Evolutionary conservation across 2,113 vertebrate species (phyloP).

Genomic region (Stegostoma tigrinum): DNA sequence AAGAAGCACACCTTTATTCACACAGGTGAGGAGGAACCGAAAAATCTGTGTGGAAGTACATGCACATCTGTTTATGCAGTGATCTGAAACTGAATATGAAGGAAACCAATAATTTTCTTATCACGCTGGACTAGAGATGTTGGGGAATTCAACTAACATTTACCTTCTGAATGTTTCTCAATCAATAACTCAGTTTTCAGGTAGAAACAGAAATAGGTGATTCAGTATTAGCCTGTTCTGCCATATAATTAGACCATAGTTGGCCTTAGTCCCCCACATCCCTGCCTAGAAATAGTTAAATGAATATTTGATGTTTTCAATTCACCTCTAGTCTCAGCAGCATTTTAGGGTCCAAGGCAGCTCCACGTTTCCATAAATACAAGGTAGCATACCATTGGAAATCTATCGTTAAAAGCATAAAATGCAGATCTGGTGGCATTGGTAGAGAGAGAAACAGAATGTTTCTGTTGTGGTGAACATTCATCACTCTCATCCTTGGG

Average conservation of each 20-base stretch:
- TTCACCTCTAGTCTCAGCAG: not conserved
- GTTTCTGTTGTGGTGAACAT: no score
- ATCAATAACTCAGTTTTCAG: not conserved
- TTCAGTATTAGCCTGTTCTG: not conserved
- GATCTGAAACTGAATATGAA: not conserved
- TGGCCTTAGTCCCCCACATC: not conserved
- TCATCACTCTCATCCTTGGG: no score
- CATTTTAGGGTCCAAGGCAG: not conserved
- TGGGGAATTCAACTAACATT: not conserved
- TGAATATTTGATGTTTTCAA: not conserved
- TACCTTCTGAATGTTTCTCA: not conserved
- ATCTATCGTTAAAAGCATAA: no score
- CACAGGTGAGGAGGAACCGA: constrained; percentile 63
- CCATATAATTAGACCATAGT: not conserved
- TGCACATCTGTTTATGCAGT: not conserved
- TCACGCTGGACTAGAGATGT: not conserved
- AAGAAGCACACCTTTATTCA: constrained; percentile 99
- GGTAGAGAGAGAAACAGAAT: no score
- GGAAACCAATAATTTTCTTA: not conserved
- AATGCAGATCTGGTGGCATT: no score
- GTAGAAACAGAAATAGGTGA: not conserved
- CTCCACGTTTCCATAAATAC: not conserved
- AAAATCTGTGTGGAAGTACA: not conserved
- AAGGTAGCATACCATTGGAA: no score
- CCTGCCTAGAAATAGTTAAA: not conserved